These are phyloP conservation scores for Cavia aperea DNA, from an alignment of 2,113 vertebrate genomes.

Conservation along the genomic window DNA sequence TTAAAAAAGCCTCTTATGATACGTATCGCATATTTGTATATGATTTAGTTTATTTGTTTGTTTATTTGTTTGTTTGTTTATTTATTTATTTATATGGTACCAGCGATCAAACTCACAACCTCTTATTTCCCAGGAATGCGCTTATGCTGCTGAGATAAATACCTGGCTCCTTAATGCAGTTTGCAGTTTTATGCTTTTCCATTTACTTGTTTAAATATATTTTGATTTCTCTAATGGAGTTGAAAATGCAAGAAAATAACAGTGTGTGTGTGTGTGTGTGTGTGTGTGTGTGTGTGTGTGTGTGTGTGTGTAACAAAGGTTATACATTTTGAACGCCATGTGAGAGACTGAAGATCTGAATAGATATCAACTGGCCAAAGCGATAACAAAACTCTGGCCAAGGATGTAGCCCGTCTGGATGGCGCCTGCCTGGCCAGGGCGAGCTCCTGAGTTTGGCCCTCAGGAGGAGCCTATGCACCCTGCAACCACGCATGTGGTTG, in stretches of 20 bases:
- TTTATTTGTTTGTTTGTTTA: no score
- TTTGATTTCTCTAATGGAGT: neutral
- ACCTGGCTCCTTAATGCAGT: neutral
- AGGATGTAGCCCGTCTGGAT: no score
- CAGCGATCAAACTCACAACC: no score
- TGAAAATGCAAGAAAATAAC: neutral
- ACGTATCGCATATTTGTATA: neutral
- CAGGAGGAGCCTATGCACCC: no score
- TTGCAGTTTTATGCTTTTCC: neutral
- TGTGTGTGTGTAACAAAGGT: neutral
- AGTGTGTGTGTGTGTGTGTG: neutral
- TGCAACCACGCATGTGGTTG: neutral
- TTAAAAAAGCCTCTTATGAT: neutral
- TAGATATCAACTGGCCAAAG: fast-evolving
- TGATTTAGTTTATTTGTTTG: neutral
- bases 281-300: neutral
- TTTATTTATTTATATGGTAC: no score
- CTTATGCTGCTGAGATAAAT: no score
- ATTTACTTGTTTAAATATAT: neutral
- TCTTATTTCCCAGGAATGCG: no score
- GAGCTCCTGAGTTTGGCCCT: no score
- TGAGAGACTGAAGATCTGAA: neutral
- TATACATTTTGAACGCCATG: neutral
- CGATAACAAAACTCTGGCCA: neutral
- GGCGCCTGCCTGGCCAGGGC: no score